Evolutionary conservation across 2,888 invertebrate species (phyloP), one percentile per base, ranked within the genome.

Genomic region (Agriotes lineatus): DNA sequence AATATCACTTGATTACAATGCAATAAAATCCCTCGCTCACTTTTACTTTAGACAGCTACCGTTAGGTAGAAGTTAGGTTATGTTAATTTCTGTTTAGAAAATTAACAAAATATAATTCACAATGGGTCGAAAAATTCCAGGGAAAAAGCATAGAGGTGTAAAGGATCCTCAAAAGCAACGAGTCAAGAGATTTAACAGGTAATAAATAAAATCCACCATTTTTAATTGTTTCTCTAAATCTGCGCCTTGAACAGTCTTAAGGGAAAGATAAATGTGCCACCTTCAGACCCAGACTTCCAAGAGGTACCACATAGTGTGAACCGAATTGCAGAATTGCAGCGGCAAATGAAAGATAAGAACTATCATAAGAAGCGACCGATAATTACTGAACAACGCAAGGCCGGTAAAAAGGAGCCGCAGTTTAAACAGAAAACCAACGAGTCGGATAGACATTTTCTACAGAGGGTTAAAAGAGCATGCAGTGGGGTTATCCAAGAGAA

Each of bases 101-200:
- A n/a, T 35, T 10, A 35, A 35, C 35, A 25, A 25, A 25, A 10
- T 37, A 37, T 25, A 5, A 25, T 25, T 12, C 5, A 44, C 82
- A 82, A 92, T 91, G 91, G 90, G 90, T 50, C 85, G 94, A 52
- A 94, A 94, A 88, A 94, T 94, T 79, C 94, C 94, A 20, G 91
- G 91, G 20, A 90, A 92, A 75, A 94, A 93, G 82, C 94, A 94
- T 78, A 88, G 89, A 71, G 93, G 93, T 18, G 87, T 93, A 1
- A 91, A 92, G 79, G 94, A 95, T 85, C 93, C 93, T 1, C 82
- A 90, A 19, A 89, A 90, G 77, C 94, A 95, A 81, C 87, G 87
- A 72, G 90, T 87, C 5, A 85, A 85, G 76, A 86, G 91, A 71
- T 82, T 89, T 54, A 86, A 88, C 76, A 89, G 87, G 94, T 94